Evolutionary conservation across 2,797 vertebrate genomes (phyloP), one percentile per base, ranked within the genome.

Genomic region (Tragopan temminckii): DNA sequence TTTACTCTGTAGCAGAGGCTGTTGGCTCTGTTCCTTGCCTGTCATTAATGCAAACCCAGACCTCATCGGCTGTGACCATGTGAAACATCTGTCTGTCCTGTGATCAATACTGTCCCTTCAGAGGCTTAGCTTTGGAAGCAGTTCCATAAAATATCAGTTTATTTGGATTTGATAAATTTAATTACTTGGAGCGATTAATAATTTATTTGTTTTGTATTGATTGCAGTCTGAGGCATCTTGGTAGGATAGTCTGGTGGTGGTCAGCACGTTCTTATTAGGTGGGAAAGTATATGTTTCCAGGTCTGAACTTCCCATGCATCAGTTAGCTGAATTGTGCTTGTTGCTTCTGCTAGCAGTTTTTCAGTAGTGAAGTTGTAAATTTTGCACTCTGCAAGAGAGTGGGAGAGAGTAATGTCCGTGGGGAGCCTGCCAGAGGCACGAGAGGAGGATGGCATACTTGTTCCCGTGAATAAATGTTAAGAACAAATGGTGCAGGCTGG

Each of bases 151-250:
- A 96, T 94, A 95, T 76, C 92, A 89, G 95, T 97, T 97, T 97
- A 97, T 96, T 96, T 95, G 90, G 89, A 92, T 97, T 97, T 97
- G 96, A 97, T 96, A 96, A 94, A 97, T 97, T 92, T 97, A 97
- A 97, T 97, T 97, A 96, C 96, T 96, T 95, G 94, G 85, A 84
- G 67, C 94, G 94, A 97, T 97, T 97, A 97, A 97, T 97, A 96
- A 97, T 97, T 97, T 97, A 97, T 97, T 95, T 96, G 90, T 88
- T 95, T 93, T 80, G 72, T 97, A 97, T 97, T 92, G 97, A 97
- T 95, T 93, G 81, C 55, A 63, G 94, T 96, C 66, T 29, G 63
- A 95, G 94, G 96, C 95, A 80, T 95, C 71, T 79, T 80, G 88
- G 57, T 86, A 93, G 94, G 79, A 94, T 93, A 95, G 68, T 96